Evolutionary conservation across 2,888 invertebrate species (phyloP), one percentile per base, ranked within the genome.

Genomic region (Trichopoda pennipes): DNA sequence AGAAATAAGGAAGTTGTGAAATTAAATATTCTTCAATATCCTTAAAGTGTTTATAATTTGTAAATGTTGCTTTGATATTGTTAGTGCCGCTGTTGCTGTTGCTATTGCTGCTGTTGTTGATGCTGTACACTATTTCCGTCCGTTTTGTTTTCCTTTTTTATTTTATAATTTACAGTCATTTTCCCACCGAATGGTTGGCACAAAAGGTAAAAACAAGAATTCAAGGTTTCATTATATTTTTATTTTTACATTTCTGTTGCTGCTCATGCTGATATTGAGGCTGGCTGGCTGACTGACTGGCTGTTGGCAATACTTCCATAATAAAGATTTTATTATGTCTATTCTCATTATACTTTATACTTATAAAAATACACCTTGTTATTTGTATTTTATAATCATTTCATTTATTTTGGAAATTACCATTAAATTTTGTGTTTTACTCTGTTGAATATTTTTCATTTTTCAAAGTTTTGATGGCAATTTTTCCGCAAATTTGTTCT

Each of bases 21-120:
- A 82, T 82, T 82, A 82, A 82, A 78, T 82, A 82, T 82, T 78
- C 78, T 49, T 70, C 49, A 79, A 78, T 82, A 78, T 78, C 81
- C 66, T 82, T 61, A 68, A 78, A 81, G 81, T 78, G 81, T 79
- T 82, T 66, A 68, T 78, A 78, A 82, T 70, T 75, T 75, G 61
- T 55, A 60, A 55, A 38, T 74, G 58, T 66, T 72, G 72, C n/a
- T 42, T 23, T 32, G 28, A 44, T 44, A 60, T 70, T 23, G 23
- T 53, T 73, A n/a, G 9, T 64, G 21, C 35, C 55, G 21, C 17
- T 56, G 23, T n/a, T 53, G 70, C 19, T 63, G 47, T 16, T 53
- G 21, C 38, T 72, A 16, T 3, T 64, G 21, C 35, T 63, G 23
- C 17, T 56, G 17, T 17, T 53, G 70, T 14, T 63, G 47, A 12